Base-by-base conservation (phyloP, 2,797 vertebrate species). In the Saxicola maurus region DNA sequence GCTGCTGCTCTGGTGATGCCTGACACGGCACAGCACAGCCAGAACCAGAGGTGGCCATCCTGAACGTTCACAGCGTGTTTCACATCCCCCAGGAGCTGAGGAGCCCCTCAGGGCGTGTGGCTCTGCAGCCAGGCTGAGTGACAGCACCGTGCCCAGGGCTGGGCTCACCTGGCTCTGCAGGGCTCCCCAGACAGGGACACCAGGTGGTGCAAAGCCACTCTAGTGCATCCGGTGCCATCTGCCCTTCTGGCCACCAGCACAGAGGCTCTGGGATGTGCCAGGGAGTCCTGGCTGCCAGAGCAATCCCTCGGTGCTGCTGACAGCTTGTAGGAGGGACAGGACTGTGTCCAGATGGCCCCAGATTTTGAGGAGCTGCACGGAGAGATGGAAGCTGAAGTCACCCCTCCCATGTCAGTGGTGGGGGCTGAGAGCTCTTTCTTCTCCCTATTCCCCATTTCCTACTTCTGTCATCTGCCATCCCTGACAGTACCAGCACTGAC, bases 281-380 rank as follows among this genome's bases (percentile, higher is more conserved):
- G 91, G 51, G 57, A 82, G 82, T 89, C 87, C 91, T 55, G 91
- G 91, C 92, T 94, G 92, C 93, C 93, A 94, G 87, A 91, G 61
- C 86, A 79, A 82, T 92, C 89, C 89, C 94, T 92, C 10, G 2
- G 67, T 86, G 86, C 81, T 0, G 4, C 65, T 74, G 87, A 93
- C 94, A 95, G 93, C 93, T 94, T 94, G 94, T 64, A 48, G 37
- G 78, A 86, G 89, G 91, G 91, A 94, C 91, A 94, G 67, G 89
- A 95, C 74, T 68, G 75, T 55, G 87, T 92, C 94, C 95, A 95
- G 94, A 94, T 95, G 94, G 92, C 92, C 95, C 74, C 80, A 82
- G 93, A 91, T 92, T 96, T 87, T 48, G 67, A 96, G 85, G 94
- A 87, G n/a, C 77, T 94, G 46, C 80, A 5, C 51, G 67, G 92